Conservation (phyloP, 2,797 vertebrate species). For the Syngnathus rostellatus region DNA sequence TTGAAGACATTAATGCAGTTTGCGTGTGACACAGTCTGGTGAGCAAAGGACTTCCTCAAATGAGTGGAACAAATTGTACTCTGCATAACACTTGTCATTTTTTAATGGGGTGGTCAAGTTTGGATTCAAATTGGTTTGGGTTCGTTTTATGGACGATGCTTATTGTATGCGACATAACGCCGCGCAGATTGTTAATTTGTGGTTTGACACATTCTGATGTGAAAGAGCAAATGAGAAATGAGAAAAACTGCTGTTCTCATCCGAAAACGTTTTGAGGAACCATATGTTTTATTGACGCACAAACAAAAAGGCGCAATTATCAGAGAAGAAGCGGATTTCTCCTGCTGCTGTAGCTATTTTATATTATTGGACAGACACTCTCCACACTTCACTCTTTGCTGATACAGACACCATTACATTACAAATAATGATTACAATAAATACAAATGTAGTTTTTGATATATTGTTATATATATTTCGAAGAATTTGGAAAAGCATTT, state of each 20-base stretch:
- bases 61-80: slow-evolving; percentile 57
- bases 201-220: not conserved
- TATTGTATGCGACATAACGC: not conserved
- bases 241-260: not conserved
- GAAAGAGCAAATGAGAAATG: not conserved
- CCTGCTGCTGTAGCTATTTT: too few relatives aligned
- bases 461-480: too few relatives aligned
- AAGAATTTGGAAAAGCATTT: too few relatives aligned
- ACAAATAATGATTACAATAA: too few relatives aligned
- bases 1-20: slow-evolving; percentile 10
- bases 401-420: too few relatives aligned
- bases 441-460: too few relatives aligned
- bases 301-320: not conserved
- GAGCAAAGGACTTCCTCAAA: slow-evolving; percentile 66
- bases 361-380: too few relatives aligned
- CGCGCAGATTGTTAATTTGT: not conserved
- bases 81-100: slow-evolving; percentile 30
- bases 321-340: not conserved
- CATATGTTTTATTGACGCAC: not conserved
- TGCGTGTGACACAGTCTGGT: slow-evolving; percentile 44
- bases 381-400: too few relatives aligned
- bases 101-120: slow-evolving; percentile 10
- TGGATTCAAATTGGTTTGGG: not conserved
- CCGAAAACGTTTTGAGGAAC: too few relatives aligned
- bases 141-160: not conserved